Evolutionary conservation across 2,888 invertebrate genomes (phyloP).

Genomic region (Meiosimyza decipiens): DNA sequence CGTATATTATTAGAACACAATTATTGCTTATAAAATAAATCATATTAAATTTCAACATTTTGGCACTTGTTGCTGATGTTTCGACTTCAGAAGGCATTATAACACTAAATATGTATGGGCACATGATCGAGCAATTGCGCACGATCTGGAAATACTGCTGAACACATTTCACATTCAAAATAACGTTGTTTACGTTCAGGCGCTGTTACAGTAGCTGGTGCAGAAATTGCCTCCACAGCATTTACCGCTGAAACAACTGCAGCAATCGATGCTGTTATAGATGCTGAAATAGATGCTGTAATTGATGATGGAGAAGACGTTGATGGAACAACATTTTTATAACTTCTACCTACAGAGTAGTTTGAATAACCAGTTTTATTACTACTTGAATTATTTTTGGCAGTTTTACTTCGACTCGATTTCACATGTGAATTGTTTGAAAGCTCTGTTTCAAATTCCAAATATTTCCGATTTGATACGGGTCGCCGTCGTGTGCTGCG

Average conservation of each 20-base stretch:
- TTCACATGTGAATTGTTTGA: constrained; percentile 19
- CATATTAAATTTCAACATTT: constrained; percentile 25
- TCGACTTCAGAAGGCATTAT: constrained; percentile 8
- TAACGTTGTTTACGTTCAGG: constrained; percentile 64
- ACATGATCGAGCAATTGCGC: constrained; percentile 81
- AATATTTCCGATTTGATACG: constrained; percentile 53
- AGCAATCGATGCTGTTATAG: constrained; percentile 52
- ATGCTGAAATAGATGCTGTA: constrained; percentile 54
- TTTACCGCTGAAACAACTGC: constrained; percentile 47
- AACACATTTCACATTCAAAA: constrained; percentile 86
- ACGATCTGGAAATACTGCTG: constrained; percentile 78
- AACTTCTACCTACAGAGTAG: constrained; percentile 49
- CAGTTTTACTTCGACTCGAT: constrained; percentile 43
- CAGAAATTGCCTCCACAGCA: constrained; percentile 49
- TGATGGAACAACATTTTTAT: constrained; percentile 45
- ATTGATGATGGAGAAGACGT: constrained; percentile 43
- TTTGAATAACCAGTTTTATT: constrained; percentile 48
- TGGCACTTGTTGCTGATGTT: constrained; percentile 23
- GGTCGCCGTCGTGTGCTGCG: constrained; percentile 18
- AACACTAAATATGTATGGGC: constrained; percentile 77
- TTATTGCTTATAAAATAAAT: background rate
- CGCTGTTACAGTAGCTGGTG: constrained; percentile 40
- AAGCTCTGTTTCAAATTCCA: constrained; percentile 52
- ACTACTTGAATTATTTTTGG: constrained; percentile 24
- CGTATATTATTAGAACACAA: constrained; percentile 44